A percentile compares a stretch with the other conserved stretches of the same genome.
Evolutionary conservation across 2,113 vertebrate genomes (phyloP).

Genomic region (Fregetta grallaria): DNA sequence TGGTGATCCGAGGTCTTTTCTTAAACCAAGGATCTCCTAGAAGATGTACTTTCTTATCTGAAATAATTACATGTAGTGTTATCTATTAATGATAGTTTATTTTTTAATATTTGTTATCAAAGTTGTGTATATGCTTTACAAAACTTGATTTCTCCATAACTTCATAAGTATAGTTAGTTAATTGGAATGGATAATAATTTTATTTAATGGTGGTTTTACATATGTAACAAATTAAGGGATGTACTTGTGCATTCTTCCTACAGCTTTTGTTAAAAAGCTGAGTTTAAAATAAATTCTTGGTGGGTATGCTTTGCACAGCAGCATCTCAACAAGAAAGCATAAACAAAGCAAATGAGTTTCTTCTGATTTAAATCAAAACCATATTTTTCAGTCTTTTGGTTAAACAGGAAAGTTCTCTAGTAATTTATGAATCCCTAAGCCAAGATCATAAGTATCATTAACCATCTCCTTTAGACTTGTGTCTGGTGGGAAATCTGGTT

Average conservation of each 20-base stretch:
- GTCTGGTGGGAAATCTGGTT: not conserved
- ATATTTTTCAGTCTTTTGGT: not conserved
- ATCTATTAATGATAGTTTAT: not conserved
- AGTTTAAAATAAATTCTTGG: not conserved
- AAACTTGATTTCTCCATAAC: not conserved
- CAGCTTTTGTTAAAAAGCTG: not conserved
- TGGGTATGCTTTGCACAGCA: not conserved
- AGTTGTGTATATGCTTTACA: not conserved
- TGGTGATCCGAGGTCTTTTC: not conserved
- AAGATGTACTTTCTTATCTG: not conserved
- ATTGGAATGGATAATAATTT: not conserved
- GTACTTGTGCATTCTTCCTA: not conserved
- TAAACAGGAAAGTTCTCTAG: not conserved
- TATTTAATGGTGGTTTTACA: not conserved
- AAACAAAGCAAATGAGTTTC: not conserved
- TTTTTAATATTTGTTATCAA: not conserved
- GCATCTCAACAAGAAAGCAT: not conserved
- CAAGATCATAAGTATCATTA: not conserved
- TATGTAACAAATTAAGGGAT: not conserved
- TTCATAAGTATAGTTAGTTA: not conserved
- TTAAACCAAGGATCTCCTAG: not conserved
- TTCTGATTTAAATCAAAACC: not conserved
- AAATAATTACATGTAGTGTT: not conserved
- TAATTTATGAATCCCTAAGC: not conserved
- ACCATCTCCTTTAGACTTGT: not conserved